Evolutionary conservation across 2,113 vertebrate species (phyloP).

Genomic region (Garra rufa): DNA sequence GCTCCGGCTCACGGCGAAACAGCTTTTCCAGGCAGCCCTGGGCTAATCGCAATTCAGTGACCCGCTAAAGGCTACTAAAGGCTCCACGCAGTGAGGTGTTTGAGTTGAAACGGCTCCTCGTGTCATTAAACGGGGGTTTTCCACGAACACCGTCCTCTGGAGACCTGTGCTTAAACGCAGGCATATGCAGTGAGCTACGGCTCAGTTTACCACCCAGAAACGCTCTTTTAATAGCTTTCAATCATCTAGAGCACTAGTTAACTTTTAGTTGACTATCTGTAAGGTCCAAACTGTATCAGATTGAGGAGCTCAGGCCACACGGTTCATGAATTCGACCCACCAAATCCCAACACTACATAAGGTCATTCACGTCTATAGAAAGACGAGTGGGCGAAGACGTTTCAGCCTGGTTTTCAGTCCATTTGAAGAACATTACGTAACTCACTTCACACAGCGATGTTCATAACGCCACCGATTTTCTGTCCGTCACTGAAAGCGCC

Average conservation of each 20-base stretch:
- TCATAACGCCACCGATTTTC: conserved; percentile 46
- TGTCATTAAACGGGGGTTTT: conserved; percentile 28
- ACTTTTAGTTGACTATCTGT: no score
- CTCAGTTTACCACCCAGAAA: conserved; percentile 4
- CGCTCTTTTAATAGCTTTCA: not conserved
- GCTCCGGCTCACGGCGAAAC: conserved; percentile 1
- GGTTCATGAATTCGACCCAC: no score
- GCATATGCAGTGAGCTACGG: not conserved
- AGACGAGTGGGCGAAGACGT: not conserved
- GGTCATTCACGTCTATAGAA: not conserved
- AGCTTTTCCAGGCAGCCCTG: conserved; percentile 10
- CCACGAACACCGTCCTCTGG: not conserved
- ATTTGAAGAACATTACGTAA: conserved; percentile 46
- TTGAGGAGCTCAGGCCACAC: not conserved
- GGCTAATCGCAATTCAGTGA: conserved; percentile 19
- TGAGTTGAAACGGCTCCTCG: conserved; percentile 11
- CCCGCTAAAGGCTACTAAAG: conserved; percentile 27
- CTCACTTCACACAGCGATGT: conserved; percentile 38
- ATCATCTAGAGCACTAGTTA: not conserved
- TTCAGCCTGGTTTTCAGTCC: conserved; percentile 34
- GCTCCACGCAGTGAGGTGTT: conserved; percentile 33
- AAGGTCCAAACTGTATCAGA: not conserved
- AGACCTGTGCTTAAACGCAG: not conserved
- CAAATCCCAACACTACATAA: not conserved
- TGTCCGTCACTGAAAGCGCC: conserved; percentile 36